Evolutionary conservation across 2,888 invertebrate species (phyloP), one percentile per base, ranked within the genome.

Genomic region (Stictocephala bisonia): DNA sequence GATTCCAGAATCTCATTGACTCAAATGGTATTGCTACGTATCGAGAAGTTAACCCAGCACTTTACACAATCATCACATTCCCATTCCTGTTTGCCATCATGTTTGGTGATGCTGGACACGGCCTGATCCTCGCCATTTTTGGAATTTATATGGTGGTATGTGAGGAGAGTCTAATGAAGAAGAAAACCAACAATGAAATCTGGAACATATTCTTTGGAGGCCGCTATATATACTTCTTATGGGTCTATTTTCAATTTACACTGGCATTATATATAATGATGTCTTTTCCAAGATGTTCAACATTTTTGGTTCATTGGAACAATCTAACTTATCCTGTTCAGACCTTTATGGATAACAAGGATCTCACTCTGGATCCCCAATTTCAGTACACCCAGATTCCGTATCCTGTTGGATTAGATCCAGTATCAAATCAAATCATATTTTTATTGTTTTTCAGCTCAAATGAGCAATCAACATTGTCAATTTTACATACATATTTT

Each of bases 1-100:
- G 95, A 68, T 98, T 97, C 87, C 97, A 98, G 85, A 90, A 89
- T 82, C 89, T 98, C 78, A 95, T 98, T 78, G 95, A 97, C 84
- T 89, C 97, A 0, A 98, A 97, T 83, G 97, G 97, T 71, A 90
- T 96, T 22, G 94, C 96, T 70, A 91, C 92, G 24, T 98, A 98
- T 84, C 88, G 95, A 75, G 97, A 98, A 85, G 93, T 93, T 76
- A 98, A 96, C 86, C 96, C 96, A 89, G 88, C 88, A 27, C 85
- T 86, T 4, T 89, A 86, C 81, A 86, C 87, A 27, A 85, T 87
- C 78, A 86, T 89, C 76, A 86, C 88, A 6, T 89, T 89, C 82
- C 89, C 89, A 2, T 89, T 89, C 82, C 82, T 89, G 77, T 89
- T 89, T 82, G 87, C 87, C 44, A 86, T 89, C 56, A 89, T 89